phyloP scores from a whole-genome alignment of 1,140 invertebrate species.

The Bradysia coprophila region DNA sequence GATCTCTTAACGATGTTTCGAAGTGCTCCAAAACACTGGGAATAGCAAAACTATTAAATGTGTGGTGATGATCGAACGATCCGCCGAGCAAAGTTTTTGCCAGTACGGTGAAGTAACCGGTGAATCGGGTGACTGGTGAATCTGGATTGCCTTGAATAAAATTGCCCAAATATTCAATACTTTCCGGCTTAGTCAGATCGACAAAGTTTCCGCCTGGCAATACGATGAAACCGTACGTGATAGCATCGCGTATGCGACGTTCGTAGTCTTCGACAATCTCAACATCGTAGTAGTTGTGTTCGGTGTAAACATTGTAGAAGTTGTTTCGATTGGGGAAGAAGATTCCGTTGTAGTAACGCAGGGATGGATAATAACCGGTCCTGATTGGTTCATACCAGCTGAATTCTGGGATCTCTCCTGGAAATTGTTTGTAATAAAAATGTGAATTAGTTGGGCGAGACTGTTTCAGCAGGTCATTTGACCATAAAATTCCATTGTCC shows the following conservation, averaged over 20 bases:
- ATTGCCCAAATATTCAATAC: constrained; percentile 29
- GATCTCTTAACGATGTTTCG: constrained; percentile 34
- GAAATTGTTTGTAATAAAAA: too few species aligned
- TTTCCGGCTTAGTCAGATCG: constrained; percentile 21
- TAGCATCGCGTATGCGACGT: constrained; percentile 38
- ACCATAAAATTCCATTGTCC: too few species aligned
- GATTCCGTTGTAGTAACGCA: constrained; percentile 39
- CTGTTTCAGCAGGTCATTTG: too few species aligned
- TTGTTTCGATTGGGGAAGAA: constrained; percentile 37
- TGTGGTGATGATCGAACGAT: constrained; percentile 7
- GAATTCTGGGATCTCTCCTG: constrained; percentile 31
- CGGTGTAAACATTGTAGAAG: constrained; percentile 28
- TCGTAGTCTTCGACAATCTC: constrained; percentile 27
- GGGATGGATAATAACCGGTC: constrained; percentile 38
- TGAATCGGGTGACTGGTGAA: too few species aligned
- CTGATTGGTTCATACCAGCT: too few species aligned
- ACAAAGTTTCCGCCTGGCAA: constrained; percentile 21
- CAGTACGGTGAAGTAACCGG: too few species aligned
- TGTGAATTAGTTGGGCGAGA: constrained; percentile 32
- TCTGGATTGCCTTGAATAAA: constrained; percentile 31
- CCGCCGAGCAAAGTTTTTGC: constrained; percentile 18
- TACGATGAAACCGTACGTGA: constrained; percentile 36
- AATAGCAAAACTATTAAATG: constrained; percentile 15
- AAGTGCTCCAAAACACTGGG: constrained; percentile 27
- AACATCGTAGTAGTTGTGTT: constrained; percentile 27